phyloP scores from a whole-genome alignment of 1,140 invertebrate species.

The Dendrolimus punctatus region DNA sequence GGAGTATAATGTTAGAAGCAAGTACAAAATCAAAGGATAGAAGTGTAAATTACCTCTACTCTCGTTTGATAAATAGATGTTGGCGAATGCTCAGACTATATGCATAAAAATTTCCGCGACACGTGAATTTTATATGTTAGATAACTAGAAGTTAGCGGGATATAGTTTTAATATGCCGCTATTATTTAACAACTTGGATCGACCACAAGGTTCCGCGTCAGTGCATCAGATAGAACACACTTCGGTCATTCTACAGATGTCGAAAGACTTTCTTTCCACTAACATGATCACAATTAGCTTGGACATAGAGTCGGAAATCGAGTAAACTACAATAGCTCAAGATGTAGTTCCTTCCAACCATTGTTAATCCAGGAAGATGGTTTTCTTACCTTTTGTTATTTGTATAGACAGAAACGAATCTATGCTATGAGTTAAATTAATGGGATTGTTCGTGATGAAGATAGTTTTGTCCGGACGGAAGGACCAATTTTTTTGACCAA shows the following conservation, averaged over 20 bases:
- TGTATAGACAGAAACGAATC: too few species aligned
- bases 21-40: too few species aligned
- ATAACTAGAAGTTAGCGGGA: too few species aligned
- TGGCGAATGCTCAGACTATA: too few species aligned
- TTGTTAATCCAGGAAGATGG: conserved; percentile 12
- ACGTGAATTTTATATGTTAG: too few species aligned
- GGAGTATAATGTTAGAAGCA: too few species aligned
- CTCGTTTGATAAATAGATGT: too few species aligned
- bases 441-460: conserved; percentile 1
- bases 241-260: conserved; percentile 15
- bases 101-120: too few species aligned
- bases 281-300: conserved; percentile 1
- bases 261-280: conserved; percentile 6
- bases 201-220: conserved; percentile 15
- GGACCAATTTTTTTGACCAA: too few species aligned
- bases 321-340: too few species aligned
- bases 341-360: not conserved
- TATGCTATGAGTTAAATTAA: not conserved
- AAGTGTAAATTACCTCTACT: too few species aligned
- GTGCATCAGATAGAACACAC: conserved; percentile 12
- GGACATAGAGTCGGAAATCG: too few species aligned
- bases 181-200: conserved; percentile 7
- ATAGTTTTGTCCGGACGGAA: not conserved
- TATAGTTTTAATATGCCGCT: not conserved
- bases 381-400: conserved; percentile 6